These are phyloP conservation scores for Neria commutata DNA, from an alignment of 2,888 invertebrate genomes.

Conservation along the genomic window DNA sequence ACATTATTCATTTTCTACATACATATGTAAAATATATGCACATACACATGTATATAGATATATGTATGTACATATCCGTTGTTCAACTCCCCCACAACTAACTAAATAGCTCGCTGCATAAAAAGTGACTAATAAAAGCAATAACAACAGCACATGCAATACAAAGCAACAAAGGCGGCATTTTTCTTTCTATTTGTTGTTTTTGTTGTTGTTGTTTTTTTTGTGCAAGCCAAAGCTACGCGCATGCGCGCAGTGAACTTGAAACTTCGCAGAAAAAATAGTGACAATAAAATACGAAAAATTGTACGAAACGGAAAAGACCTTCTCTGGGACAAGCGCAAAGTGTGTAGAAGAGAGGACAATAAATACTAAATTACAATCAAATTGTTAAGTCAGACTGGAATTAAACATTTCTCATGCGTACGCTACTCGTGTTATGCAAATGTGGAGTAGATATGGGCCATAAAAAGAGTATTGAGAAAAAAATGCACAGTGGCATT, in stretches of 20 bases:
- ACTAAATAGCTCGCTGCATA: too few relatives aligned
- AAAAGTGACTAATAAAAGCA: not conserved
- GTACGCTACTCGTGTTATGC: not conserved
- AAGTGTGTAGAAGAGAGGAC: too few relatives aligned
- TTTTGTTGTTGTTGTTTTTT: too few relatives aligned
- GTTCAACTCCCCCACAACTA: too few relatives aligned
- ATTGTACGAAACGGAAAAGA: too few relatives aligned
- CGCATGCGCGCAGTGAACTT: conserved; percentile 12
- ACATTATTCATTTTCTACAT: not conserved
- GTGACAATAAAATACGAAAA: not conserved
- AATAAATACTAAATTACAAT: too few relatives aligned
- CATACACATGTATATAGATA: not conserved
- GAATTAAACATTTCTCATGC: not conserved
- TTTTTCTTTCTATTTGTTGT: too few relatives aligned
- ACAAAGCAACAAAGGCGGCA: too few relatives aligned
- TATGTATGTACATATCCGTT: conserved; percentile 1
- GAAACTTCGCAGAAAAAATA: not conserved
- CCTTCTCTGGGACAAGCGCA: too few relatives aligned
- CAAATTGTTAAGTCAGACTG: not conserved
- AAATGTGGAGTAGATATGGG: too few relatives aligned
- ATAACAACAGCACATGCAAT: conserved; percentile 1
- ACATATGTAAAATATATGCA: conserved; percentile 11
- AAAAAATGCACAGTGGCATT: not conserved
- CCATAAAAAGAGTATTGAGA: not conserved
- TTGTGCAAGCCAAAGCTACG: not conserved